Percentiles rank a stretch among this genome's conserved stretches.
Conservation (phyloP, 2,888 invertebrate species). For the Torymus aiolomorphi region DNA sequence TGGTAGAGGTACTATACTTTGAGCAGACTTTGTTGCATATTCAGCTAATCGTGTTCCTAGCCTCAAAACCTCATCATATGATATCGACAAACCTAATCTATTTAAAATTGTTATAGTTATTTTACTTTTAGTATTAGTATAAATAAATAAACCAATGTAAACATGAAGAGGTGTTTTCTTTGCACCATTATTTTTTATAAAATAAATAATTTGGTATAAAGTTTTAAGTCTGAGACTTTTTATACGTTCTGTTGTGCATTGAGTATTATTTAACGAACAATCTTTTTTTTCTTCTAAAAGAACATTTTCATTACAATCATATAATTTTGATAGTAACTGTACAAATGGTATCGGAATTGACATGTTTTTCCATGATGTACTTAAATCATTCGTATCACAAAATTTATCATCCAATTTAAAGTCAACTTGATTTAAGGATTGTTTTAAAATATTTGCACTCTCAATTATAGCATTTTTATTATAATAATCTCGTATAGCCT, state of each 20-base stretch:
- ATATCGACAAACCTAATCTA: slow-evolving; percentile 17
- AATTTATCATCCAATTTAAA: slow-evolving; percentile 8
- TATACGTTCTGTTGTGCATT: not conserved
- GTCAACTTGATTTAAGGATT: slow-evolving; percentile 5
- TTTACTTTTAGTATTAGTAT: not conserved
- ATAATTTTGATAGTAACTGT: not conserved
- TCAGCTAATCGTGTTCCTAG: slow-evolving; percentile 40
- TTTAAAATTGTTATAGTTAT: not conserved
- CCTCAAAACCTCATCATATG: slow-evolving; percentile 45
- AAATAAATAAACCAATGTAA: not conserved
- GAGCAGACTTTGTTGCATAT: slow-evolving; percentile 26
- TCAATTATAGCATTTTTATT: not conserved
- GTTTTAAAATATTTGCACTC: not conserved
- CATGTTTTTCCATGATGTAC: not conserved
- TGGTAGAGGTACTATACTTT: slow-evolving; percentile 32
- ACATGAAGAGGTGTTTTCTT: slow-evolving; percentile 6
- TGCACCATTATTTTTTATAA: slow-evolving; percentile 36
- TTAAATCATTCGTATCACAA: slow-evolving; percentile 2
- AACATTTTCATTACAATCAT: not conserved
- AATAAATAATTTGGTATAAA: slow-evolving; percentile 49
- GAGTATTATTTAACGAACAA: not conserved
- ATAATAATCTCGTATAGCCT: not conserved
- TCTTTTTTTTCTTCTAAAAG: not conserved
- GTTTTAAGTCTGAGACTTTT: slow-evolving; percentile 41
- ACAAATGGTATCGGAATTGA: not conserved